Percentiles rank a stretch among this genome's conserved stretches.
Evolutionary conservation across 2,797 vertebrate species (phyloP).

Genomic region (Morelia viridis): DNA sequence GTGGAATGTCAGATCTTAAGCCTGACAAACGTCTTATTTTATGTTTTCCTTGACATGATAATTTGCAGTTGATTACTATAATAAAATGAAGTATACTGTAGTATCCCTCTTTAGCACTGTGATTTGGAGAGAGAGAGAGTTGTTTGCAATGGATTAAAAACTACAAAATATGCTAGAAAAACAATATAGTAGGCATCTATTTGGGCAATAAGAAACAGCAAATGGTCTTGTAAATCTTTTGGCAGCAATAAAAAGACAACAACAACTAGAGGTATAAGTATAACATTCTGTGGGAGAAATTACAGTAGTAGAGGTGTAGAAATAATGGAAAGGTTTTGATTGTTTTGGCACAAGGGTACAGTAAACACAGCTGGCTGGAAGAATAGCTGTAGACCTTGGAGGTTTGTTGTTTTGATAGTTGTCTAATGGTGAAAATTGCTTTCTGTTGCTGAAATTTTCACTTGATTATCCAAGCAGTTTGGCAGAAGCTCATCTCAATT

Average conservation of each 20-base stretch:
- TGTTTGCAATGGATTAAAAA: not conserved
- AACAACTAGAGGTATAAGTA: not conserved
- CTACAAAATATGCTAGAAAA: not conserved
- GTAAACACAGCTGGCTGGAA: conserved; percentile 27
- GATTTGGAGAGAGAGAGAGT: not conserved
- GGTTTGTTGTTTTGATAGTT: conserved; percentile 31
- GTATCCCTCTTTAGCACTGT: not conserved
- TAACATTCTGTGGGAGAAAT: conserved; percentile 30
- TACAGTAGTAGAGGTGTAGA: conserved; percentile 8
- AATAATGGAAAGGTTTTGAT: conserved; percentile 28
- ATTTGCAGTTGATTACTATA: not conserved
- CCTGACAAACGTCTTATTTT: not conserved
- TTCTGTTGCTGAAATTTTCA: conserved; percentile 34
- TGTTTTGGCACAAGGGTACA: conserved; percentile 23
- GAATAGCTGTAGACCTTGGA: conserved; percentile 15
- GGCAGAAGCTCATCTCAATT: conserved; percentile 19
- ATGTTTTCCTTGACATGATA: not conserved
- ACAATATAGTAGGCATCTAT: conserved; percentile 10
- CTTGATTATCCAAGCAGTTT: conserved; percentile 19
- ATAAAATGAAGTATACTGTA: not conserved
- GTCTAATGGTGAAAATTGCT: conserved; percentile 29
- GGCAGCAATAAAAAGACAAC: conserved; percentile 2
- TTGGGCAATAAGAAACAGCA: conserved; percentile 7
- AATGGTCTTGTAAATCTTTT: conserved; percentile 16
- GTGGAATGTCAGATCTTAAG: not conserved